Base-by-base conservation (phyloP, 2,113 vertebrate genomes). In the Porphyrio hochstetteri region DNA sequence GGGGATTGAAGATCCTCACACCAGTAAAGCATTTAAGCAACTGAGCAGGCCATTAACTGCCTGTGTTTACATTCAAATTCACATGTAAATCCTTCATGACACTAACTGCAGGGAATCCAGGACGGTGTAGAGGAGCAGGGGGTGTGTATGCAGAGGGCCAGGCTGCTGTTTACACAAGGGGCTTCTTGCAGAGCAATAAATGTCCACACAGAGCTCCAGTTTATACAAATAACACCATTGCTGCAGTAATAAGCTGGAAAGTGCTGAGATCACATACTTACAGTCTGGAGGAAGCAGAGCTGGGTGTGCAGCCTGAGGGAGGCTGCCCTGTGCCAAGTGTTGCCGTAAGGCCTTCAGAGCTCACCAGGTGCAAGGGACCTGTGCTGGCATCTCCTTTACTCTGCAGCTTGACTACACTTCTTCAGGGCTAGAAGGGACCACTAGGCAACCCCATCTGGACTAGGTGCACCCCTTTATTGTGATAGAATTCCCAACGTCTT, bases 291-390 rank as follows among this genome's bases (percentile, higher is more conserved):
- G 63, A 44, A 74, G 36, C 3, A 1, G 53, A 59, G 75, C 75
- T 8, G 53, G 28, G 8, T 13, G 74, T 29, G 46, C 91, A 92
- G 85, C 74, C 35, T 11, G 55, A 59, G 23, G 1, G 3, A 16
- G 61, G 78, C 59, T 46, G 59, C 13, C 3, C 0, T 4, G 74
- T 27, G 56, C 72, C 76, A 67, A 4, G 25, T 0, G 0, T 4
- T 52, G 67, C 65, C 0, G 0, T 28, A 23, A 50, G 27, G n/a
- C n/a, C n/a, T n/a, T n/a, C n/a, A n/a, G n/a, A n/a, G n/a, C n/a
- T n/a, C n/a, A n/a, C n/a, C n/a, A n/a, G n/a, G 27, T 16, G 33
- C 42, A n/a, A 28, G 29, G 31, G 23, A 78, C 23, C 10, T 27
- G 27, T 1, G 2, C 59, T 70, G 35, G 15, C 55, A 52, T 3